Conservation (phyloP, 2,888 invertebrate species). For the Diaphora mendica region DNA sequence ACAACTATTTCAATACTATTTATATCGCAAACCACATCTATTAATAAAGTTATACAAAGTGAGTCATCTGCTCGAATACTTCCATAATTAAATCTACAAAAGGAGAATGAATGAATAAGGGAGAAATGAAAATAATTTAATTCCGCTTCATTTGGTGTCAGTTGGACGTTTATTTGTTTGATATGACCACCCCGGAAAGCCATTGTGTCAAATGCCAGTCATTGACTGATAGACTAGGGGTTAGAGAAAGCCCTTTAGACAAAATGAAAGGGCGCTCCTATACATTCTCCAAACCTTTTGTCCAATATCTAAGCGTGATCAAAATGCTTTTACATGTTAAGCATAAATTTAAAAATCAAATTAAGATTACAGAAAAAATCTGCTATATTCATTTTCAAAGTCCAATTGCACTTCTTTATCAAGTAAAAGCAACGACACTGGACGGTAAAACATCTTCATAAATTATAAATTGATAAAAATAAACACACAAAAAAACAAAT, state of each 20-base stretch:
- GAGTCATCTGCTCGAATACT: slow-evolving; percentile 24
- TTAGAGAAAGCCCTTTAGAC: slow-evolving; percentile 30
- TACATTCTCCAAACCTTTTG: slow-evolving; percentile 68
- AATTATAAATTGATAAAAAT: slow-evolving; percentile 12
- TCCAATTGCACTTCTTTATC: background rate
- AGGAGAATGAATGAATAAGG: slow-evolving; percentile 42
- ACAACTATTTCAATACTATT: background rate
- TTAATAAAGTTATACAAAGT: background rate
- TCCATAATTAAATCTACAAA: slow-evolving; percentile 35
- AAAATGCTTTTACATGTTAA: background rate
- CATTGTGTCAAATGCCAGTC: slow-evolving; percentile 79
- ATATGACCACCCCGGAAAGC: slow-evolving; percentile 71
- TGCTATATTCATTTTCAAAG: background rate
- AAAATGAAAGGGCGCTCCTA: slow-evolving; percentile 10
- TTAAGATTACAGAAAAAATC: background rate
- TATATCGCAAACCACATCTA: background rate
- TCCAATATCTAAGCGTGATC: slow-evolving; percentile 51
- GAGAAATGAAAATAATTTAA: slow-evolving; percentile 72
- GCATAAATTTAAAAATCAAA: too few relatives aligned
- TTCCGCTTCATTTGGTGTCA: slow-evolving; percentile 67
- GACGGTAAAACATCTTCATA: background rate
- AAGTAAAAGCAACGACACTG: too few relatives aligned
- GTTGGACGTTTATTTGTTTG: slow-evolving; percentile 69
- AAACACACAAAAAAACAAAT: slow-evolving; percentile 29
- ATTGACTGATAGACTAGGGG: slow-evolving; percentile 70